Percentiles rank a stretch among this genome's conserved stretches.
Conservation (phyloP, 2,797 vertebrate species). For the Ambastaia sidthimunki region DNA sequence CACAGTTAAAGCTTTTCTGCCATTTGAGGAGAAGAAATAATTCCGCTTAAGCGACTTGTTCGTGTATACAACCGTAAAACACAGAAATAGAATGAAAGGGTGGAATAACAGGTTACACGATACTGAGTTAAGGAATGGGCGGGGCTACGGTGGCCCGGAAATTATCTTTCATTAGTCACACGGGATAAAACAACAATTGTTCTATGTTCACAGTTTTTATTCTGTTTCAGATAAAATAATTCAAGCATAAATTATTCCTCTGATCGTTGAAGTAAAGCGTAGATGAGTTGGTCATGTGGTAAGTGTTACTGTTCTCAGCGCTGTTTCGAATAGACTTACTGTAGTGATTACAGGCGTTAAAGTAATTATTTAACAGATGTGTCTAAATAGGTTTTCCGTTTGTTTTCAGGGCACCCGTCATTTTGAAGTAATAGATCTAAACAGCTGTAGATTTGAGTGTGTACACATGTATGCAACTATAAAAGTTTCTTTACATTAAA, state of each 20-base stretch:
- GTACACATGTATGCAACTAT: too few relatives aligned
- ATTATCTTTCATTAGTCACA: neutral
- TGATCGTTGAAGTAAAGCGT: neutral
- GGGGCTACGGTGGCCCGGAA: neutral
- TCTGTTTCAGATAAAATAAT: neutral
- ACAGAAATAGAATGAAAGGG: neutral
- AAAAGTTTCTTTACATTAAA: too few relatives aligned
- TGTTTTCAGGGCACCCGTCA: neutral
- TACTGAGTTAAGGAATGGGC: neutral
- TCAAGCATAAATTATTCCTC: neutral
- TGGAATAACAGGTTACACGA: neutral
- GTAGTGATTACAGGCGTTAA: neutral
- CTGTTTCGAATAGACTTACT: neutral
- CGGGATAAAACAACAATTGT: neutral
- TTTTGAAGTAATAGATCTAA: too few relatives aligned
- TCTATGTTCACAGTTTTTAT: neutral
- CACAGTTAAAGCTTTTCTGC: constrained; percentile 5
- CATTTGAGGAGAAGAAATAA: constrained; percentile 16
- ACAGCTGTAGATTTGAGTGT: too few relatives aligned
- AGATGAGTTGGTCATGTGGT: neutral
- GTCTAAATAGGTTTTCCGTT: too few relatives aligned
- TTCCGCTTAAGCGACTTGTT: constrained; percentile 11
- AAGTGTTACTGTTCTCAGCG: neutral
- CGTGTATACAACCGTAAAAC: neutral
- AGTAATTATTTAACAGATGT: neutral